phyloP scores from a whole-genome alignment of 2,797 vertebrate species.

The Lepus oiostolus region DNA sequence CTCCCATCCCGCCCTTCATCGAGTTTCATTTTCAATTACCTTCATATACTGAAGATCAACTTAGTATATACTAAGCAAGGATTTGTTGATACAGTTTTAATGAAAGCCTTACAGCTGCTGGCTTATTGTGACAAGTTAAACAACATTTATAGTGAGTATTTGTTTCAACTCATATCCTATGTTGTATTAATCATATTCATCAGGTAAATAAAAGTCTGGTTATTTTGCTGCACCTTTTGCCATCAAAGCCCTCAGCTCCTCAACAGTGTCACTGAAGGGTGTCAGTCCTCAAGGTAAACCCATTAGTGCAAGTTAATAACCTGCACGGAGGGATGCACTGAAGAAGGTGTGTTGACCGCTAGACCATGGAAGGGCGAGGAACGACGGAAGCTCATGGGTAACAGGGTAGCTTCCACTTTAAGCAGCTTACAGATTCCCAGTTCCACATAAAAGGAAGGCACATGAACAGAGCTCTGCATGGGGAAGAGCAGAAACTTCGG shows the following conservation, averaged over 20 bases:
- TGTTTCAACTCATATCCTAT: background rate
- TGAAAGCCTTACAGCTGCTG: background rate
- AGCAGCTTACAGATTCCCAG: background rate
- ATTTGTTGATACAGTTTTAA: background rate
- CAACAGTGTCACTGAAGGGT: background rate
- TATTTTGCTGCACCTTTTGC: background rate
- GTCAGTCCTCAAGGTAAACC: background rate
- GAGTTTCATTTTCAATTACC: no score
- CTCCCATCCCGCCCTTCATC: no score
- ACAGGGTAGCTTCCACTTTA: background rate
- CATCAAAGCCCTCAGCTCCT: background rate
- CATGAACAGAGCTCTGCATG: background rate
- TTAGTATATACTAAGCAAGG: no score
- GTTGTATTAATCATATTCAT: background rate
- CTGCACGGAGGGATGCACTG: fast-evolving
- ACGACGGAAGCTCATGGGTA: background rate
- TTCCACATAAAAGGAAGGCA: background rate
- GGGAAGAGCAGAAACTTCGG: background rate
- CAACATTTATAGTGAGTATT: background rate
- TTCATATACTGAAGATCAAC: no score
- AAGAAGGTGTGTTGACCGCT: background rate
- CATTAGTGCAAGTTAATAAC: background rate
- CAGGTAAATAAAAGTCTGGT: background rate
- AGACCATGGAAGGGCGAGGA: background rate
- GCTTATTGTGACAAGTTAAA: slow-evolving; percentile 19